Evolutionary conservation across 2,888 invertebrate genomes (phyloP).

Genomic region (Gymnocheta viridis): DNA sequence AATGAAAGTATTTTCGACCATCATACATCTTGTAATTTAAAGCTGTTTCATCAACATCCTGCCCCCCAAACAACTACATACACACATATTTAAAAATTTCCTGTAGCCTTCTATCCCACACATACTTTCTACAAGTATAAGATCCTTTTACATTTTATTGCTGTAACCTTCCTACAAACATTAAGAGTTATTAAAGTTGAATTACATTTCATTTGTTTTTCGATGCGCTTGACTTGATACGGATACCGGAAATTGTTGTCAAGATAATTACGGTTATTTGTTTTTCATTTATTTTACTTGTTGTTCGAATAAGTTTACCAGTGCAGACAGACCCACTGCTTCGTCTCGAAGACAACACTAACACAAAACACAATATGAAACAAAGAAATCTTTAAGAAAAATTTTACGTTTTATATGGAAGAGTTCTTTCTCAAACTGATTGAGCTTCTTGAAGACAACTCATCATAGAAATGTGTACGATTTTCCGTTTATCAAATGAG

Average conservation of each 20-base stretch:
- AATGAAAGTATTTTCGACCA: background rate
- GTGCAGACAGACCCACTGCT: slow-evolving; percentile 4
- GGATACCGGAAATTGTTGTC: slow-evolving; percentile 82
- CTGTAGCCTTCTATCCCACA: background rate
- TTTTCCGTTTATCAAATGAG: background rate
- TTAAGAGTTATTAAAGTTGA: slow-evolving; percentile 69
- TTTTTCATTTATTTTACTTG: slow-evolving; percentile 71
- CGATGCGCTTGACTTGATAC: slow-evolving; percentile 78
- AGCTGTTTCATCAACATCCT: background rate
- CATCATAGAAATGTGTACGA: slow-evolving; percentile 5
- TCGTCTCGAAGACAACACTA: background rate
- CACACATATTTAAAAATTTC: background rate
- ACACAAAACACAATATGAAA: background rate
- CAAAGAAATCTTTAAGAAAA: slow-evolving; percentile 30
- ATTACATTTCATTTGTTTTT: slow-evolving; percentile 65
- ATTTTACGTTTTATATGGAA: background rate
- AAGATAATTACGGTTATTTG: slow-evolving; percentile 82
- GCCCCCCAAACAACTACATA: background rate
- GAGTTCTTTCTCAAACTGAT: slow-evolving; percentile 7
- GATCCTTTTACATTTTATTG: slow-evolving; percentile 38
- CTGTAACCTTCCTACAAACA: slow-evolving; percentile 43
- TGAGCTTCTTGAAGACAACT: background rate
- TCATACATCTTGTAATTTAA: background rate
- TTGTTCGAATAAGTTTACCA: slow-evolving; percentile 27
- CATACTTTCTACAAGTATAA: background rate